phyloP scores from a whole-genome alignment of 2,888 invertebrate species.

The Terebella lapidaria region DNA sequence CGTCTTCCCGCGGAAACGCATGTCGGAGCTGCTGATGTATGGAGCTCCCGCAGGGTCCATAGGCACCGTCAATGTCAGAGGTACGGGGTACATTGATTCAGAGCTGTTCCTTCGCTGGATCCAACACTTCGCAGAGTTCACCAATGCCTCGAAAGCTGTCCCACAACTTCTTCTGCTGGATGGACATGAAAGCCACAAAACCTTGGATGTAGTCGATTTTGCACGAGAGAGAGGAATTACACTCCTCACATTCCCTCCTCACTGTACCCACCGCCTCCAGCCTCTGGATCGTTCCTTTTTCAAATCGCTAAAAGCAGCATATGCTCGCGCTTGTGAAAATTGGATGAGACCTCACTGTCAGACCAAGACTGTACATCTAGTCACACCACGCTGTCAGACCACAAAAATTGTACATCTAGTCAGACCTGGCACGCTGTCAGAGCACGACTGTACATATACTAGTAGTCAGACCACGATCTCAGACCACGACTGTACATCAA shows the following conservation, averaged over 20 bases:
- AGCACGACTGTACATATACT: too few species aligned
- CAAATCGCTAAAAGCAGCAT: conserved; percentile 26
- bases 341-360: too few species aligned
- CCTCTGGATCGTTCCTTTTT: conserved; percentile 30
- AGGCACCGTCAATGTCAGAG: conserved; percentile 6
- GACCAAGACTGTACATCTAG: too few species aligned
- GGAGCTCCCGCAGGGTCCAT: conserved; percentile 50
- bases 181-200: neutral
- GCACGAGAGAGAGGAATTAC: conserved; percentile 23
- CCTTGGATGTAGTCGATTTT: neutral
- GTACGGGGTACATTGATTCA: conserved; percentile 14
- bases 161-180: neutral
- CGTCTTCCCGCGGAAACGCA: conserved; percentile 53
- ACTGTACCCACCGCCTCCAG: conserved; percentile 38
- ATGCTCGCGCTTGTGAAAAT: conserved; percentile 19
- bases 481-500: too few species aligned
- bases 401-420: too few species aligned
- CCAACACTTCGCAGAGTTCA: neutral
- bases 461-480: too few species aligned
- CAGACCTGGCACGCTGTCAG: too few species aligned
- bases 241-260: conserved; percentile 45
- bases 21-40: conserved; percentile 49
- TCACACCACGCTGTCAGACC: too few species aligned
- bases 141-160: neutral
- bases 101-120: conserved; percentile 4